Base-by-base conservation (phyloP, 2,888 invertebrate genomes). In the Andrena trimmerana region DNA sequence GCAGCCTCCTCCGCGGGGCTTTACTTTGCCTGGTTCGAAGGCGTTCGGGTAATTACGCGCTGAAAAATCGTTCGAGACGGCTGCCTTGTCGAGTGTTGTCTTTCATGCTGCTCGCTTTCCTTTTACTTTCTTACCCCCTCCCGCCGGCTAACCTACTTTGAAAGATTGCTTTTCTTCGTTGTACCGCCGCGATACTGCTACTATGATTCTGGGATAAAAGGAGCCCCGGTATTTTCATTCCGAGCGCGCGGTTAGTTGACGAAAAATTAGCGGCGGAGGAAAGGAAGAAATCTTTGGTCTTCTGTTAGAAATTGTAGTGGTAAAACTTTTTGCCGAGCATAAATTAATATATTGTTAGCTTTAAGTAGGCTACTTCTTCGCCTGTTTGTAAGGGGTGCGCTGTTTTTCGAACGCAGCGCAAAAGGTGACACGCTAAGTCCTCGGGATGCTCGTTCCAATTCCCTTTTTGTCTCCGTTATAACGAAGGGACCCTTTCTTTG, bases 11-110 rank as follows among this genome's bases (percentile, higher is more conserved):
- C 27, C 78, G 1, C 8, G 10, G 27, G 2, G 13, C 16, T 16
- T 8, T 2, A 8, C 16, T 29, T 42, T 42, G 29, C 59, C 60
- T 50, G 10, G 33, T 66, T 81, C 69, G 54, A 70, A 75, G 60
- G 48, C 66, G 65, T 81, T 48, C 48, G 29, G 67, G 66, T 72
- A 81, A 81, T 72, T 79, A 67, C 60, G 29, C 50, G 66, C 13
- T 83, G 83, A 83, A 83, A 82, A 83, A 83, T 83, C 69, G 70
- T 16, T 24, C 65, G 20, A 54, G 71, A 69, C 84, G 70, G 63
- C 72, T 62, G 69, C 60, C 73, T 67, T 54, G 24, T 60, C 68
- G 71, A 63, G 60, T 69, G 54, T 74, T 52, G 70, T 81, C 77
- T 71, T 42, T 69, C 67, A n/a, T 20, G 59, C 50, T 63, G 67